Conservation (phyloP, 2,797 vertebrate genomes). For the Myotis planiceps region DNA sequence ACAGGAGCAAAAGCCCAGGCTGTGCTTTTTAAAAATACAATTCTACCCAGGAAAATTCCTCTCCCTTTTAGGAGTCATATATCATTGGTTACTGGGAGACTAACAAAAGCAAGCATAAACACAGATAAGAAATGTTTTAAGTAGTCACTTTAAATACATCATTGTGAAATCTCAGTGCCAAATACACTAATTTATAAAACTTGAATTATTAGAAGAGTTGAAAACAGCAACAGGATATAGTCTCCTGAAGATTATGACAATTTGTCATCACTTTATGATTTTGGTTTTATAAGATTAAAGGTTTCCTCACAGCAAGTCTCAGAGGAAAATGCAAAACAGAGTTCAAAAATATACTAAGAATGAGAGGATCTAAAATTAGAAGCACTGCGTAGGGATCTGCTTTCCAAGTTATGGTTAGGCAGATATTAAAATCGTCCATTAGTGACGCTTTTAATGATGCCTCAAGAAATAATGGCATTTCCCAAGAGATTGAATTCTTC, state of each 20-base stretch:
- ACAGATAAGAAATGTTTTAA: background rate
- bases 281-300: constrained; percentile 24
- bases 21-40: background rate
- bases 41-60: background rate
- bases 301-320: constrained; percentile 21
- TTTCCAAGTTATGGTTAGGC: constrained; percentile 11
- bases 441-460: background rate
- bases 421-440: background rate
- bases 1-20: background rate
- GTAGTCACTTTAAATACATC: background rate
- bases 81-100: background rate
- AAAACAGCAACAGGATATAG: background rate
- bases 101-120: background rate
- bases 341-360: background rate
- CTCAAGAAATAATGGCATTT: constrained; percentile 41
- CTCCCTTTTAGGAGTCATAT: background rate
- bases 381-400: background rate
- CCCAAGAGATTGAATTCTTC: background rate
- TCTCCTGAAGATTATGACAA: constrained; percentile 1
- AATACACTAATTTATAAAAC: background rate
- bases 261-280: constrained; percentile 24
- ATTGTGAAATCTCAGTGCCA: constrained; percentile 10
- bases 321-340: constrained; percentile 22
- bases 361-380: constrained; percentile 44
- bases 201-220: background rate